Percentiles rank a stretch among this genome's conserved stretches.
These are phyloP conservation scores for Conger conger DNA, from an alignment of 2,113 vertebrate species.

Conservation along the genomic window DNA sequence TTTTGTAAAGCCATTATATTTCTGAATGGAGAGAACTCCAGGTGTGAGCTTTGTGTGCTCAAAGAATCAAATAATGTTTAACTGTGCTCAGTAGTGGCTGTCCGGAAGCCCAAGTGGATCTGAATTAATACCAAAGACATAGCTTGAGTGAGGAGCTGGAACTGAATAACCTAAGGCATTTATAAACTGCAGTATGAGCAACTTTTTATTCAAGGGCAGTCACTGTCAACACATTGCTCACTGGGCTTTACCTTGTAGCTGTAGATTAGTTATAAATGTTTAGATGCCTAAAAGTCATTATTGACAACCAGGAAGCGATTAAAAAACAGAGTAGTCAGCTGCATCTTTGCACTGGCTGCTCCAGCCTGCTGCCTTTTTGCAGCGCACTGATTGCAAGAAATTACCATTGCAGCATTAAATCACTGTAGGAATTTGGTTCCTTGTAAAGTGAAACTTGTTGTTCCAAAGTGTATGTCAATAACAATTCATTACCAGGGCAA, in stretches of 20 bases:
- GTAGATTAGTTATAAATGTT: slow-evolving; percentile 11
- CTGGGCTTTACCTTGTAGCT: neutral
- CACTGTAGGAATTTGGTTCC: too few species aligned
- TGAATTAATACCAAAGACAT: neutral
- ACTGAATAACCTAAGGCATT: neutral
- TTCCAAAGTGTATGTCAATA: too few species aligned
- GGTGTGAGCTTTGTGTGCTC: neutral
- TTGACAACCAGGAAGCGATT: neutral
- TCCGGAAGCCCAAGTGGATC: neutral
- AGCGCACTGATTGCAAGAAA: neutral
- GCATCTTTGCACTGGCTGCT: neutral
- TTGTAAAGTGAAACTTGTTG: too few species aligned
- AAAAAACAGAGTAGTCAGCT: neutral
- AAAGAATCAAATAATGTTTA: neutral
- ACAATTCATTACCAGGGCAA: too few species aligned
- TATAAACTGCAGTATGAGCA: neutral
- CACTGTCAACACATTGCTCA: neutral
- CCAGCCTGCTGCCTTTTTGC: neutral
- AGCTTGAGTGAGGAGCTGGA: neutral
- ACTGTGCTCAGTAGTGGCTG: neutral
- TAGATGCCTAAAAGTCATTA: slow-evolving; percentile 3
- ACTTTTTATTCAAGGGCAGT: neutral
- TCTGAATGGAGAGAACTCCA: neutral
- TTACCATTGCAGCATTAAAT: neutral
- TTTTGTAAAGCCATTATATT: neutral